phyloP scores from a whole-genome alignment of 2,797 vertebrate species.

The Pterois miles region DNA sequence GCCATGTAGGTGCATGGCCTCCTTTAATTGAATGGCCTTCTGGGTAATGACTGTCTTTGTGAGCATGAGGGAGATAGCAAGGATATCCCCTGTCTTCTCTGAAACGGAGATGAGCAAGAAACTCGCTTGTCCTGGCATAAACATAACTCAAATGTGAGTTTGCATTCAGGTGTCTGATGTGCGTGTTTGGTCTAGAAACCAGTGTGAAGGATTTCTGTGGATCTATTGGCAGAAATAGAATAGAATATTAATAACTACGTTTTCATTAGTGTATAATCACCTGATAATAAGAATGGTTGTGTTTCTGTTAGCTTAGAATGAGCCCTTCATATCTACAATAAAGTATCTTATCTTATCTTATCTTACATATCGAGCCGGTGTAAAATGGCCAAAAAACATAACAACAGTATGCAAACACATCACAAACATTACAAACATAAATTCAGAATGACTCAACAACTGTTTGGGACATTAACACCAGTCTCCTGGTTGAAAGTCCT shows the following conservation, averaged over 20 bases:
- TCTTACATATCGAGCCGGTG: no score
- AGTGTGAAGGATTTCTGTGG: not conserved
- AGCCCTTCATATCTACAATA: not conserved
- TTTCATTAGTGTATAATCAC: not conserved
- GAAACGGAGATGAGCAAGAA: constrained; percentile 18
- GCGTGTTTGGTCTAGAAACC: not conserved
- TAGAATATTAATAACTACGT: not conserved
- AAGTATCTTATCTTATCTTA: no score
- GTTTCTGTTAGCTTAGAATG: not conserved
- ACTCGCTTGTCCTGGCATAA: not conserved
- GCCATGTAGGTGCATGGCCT: constrained; percentile 64
- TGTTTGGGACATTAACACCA: no score
- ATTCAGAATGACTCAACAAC: no score
- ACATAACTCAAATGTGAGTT: not conserved
- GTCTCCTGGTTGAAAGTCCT: no score
- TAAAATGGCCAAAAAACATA: no score
- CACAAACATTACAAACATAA: no score
- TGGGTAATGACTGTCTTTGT: constrained; percentile 77
- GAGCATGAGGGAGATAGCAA: constrained; percentile 36
- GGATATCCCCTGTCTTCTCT: constrained; percentile 10
- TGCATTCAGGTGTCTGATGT: not conserved
- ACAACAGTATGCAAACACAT: no score
- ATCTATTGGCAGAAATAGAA: not conserved
- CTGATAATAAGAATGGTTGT: not conserved
- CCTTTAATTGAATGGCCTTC: constrained; percentile 76